A percentile compares a stretch with the other conserved stretches of the same genome.
These are phyloP conservation scores for Corvus cornix DNA, from an alignment of 2,113 vertebrate species.

Conservation along the genomic window DNA sequence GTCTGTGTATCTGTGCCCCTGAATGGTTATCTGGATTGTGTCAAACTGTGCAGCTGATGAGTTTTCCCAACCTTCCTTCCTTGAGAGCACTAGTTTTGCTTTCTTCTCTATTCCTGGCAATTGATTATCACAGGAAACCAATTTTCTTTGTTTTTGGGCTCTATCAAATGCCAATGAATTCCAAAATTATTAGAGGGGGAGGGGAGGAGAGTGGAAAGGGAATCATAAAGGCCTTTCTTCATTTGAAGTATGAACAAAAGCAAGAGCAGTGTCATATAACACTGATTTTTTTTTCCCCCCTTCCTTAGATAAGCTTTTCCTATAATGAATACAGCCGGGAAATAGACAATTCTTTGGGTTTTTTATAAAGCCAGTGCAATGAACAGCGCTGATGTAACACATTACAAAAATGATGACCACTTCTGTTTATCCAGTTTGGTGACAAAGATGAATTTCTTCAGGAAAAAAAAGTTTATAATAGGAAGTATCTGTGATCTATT, in stretches of 20 bases:
- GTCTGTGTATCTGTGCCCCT: neutral
- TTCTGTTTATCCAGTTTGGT: neutral
- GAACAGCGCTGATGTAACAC: neutral
- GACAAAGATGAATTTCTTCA: neutral
- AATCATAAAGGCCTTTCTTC: neutral
- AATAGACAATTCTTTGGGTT: neutral
- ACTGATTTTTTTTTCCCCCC: rapidly evolving
- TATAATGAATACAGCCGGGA: neutral
- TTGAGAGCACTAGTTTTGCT: neutral
- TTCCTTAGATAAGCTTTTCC: neutral
- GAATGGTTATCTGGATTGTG: neutral
- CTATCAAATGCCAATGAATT: neutral
- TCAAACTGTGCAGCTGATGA: neutral
- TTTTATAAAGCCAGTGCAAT: neutral
- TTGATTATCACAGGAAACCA: neutral
- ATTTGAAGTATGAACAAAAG: neutral
- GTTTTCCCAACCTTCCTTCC: neutral
- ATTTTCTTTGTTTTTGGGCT: neutral
- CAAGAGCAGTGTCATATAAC: neutral
- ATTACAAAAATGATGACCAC: neutral
- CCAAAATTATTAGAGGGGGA: neutral
- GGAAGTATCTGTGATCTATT: neutral
- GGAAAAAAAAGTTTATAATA: neutral
- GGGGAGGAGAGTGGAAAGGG: neutral
- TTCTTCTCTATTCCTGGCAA: neutral